phyloP scores from a whole-genome alignment of 2,888 invertebrate species.

The Taphrorychus bicolor region DNA sequence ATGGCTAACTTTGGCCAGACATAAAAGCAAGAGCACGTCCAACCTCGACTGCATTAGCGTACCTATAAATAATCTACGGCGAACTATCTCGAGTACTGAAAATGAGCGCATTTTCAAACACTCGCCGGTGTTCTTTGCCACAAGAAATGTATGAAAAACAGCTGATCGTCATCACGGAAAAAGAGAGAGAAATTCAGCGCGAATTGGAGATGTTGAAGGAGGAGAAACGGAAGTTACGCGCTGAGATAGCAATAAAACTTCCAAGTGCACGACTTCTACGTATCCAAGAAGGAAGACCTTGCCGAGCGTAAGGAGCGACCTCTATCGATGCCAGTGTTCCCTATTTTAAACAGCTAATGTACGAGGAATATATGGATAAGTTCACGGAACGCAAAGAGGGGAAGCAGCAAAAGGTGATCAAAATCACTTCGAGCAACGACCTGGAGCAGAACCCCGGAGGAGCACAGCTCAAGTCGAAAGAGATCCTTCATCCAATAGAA shows the following conservation, averaged over 20 bases:
- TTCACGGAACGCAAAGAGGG: conserved; percentile 80
- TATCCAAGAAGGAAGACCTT: conserved; percentile 62
- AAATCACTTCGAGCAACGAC: conserved; percentile 67
- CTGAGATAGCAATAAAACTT: conserved; percentile 58
- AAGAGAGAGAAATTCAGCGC: conserved; percentile 72
- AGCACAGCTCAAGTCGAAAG: conserved; percentile 40
- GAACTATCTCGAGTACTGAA: conserved; percentile 18
- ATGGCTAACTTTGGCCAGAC: conserved; percentile 62
- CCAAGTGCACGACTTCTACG: conserved; percentile 59
- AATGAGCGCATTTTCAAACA: conserved; percentile 34
- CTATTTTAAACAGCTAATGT: conserved; percentile 81
- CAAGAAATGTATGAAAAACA: conserved; percentile 70
- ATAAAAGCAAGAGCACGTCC: conserved; percentile 52
- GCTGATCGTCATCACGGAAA: conserved; percentile 70
- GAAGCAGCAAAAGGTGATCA: conserved; percentile 80
- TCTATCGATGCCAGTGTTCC: conserved; percentile 58
- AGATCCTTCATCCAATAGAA: conserved; percentile 61
- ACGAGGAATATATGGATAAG: conserved; percentile 81
- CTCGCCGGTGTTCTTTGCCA: conserved; percentile 65
- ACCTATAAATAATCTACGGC: conserved; percentile 46
- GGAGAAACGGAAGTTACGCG: conserved; percentile 60
- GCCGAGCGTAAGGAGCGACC: conserved; percentile 51
- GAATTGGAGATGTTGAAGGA: conserved; percentile 71
- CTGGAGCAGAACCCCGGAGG: conserved; percentile 29
- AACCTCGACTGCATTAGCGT: conserved; percentile 45